These are phyloP conservation scores for Rhizomys pruinosus DNA, from an alignment of 2,113 vertebrate species.

Conservation along the genomic window DNA sequence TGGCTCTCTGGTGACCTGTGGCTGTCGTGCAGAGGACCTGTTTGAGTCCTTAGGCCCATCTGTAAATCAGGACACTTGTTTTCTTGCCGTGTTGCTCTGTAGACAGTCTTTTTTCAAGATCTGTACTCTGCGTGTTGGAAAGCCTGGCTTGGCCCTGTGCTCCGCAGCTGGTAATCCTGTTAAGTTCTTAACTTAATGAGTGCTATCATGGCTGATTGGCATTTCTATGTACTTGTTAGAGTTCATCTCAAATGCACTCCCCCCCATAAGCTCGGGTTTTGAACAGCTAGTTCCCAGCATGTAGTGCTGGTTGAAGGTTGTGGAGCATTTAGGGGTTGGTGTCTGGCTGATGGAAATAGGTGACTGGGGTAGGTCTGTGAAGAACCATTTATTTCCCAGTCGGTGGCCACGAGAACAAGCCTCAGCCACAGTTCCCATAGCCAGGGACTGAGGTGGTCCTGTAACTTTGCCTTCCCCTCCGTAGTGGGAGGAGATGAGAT, in stretches of 20 bases:
- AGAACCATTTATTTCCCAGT: not conserved
- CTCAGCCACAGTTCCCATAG: not conserved
- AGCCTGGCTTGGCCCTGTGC: not conserved
- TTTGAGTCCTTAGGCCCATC: not conserved
- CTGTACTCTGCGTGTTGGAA: accelerated
- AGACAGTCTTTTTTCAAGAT: not conserved
- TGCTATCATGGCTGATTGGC: too few relatives aligned
- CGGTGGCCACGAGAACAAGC: not conserved
- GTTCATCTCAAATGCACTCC: not conserved
- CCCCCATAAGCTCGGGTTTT: too few relatives aligned
- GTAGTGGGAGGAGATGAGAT: not conserved
- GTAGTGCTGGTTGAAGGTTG: too few relatives aligned
- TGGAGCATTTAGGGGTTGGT: too few relatives aligned
- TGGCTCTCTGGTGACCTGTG: too few relatives aligned
- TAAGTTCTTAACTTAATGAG: not conserved
- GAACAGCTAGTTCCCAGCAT: too few relatives aligned
- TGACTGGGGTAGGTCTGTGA: not conserved
- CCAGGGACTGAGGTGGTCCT: too few relatives aligned
- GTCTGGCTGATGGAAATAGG: not conserved
- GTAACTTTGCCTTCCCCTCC: not conserved
- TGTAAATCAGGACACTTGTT: accelerated
- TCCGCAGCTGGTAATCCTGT: accelerated
- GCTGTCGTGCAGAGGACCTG: accelerated
- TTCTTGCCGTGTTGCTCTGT: too few relatives aligned
- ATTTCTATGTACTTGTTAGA: not conserved